Percentiles rank a stretch among this genome's conserved stretches.
phyloP scores from a whole-genome alignment of 2,888 invertebrate genomes.

The Eristalinus sepulchralis region DNA sequence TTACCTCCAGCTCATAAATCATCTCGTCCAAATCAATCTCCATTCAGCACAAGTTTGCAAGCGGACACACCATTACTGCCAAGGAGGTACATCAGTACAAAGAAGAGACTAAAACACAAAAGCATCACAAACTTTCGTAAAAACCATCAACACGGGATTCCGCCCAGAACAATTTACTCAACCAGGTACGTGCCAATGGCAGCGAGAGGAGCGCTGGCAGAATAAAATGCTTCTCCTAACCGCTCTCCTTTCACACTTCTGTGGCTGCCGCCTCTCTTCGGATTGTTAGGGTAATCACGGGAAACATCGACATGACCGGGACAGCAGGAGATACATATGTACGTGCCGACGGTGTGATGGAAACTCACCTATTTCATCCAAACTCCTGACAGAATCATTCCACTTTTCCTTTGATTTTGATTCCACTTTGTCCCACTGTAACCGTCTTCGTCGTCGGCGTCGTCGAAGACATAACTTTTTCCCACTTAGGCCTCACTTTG shows the following conservation, averaged over 20 bases:
- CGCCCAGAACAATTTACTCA: constrained; percentile 52
- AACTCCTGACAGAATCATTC: constrained; percentile 33
- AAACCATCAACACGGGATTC: constrained; percentile 51
- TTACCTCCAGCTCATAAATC: constrained; percentile 12
- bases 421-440: constrained; percentile 27
- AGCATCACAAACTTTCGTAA: constrained; percentile 23
- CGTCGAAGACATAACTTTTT: constrained; percentile 48
- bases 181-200: constrained; percentile 47
- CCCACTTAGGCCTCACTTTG: constrained; percentile 63
- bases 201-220: constrained; percentile 5
- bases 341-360: constrained; percentile 36
- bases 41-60: not conserved
- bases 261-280: not conserved
- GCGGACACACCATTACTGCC: constrained; percentile 7
- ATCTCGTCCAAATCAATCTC: constrained; percentile 25
- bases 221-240: constrained; percentile 19
- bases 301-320: constrained; percentile 23
- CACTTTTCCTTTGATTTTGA: constrained; percentile 63
- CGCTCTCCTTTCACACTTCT: not conserved
- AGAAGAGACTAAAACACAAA: not conserved
- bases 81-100: not conserved
- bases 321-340: constrained; percentile 5
- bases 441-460: not conserved
- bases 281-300: constrained; percentile 55
- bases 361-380: constrained; percentile 13